phyloP scores from a whole-genome alignment of 30 jellyfish, hydroid and myxozoan genomes.

The Aurelia aurita region DNA sequence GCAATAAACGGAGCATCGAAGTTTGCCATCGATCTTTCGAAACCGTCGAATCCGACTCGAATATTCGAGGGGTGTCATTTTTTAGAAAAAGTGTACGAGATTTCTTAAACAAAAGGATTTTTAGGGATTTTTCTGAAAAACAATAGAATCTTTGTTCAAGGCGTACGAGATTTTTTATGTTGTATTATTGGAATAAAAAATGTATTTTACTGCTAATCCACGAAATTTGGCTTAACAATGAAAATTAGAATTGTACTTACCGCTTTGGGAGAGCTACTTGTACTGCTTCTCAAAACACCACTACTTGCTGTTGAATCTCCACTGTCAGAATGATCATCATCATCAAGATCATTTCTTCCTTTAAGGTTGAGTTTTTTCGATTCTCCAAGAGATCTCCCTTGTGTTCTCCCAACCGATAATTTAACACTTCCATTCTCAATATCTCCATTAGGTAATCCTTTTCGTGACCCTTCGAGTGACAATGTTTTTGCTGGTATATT shows the following conservation, averaged over 20 bases:
- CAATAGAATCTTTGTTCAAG: too few species aligned
- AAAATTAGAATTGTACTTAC: slow-evolving; percentile 19
- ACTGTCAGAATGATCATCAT: slow-evolving; percentile 90
- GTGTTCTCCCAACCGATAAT: slow-evolving; percentile 47
- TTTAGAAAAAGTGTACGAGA: too few species aligned
- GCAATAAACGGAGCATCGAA: too few species aligned
- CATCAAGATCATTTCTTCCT: slow-evolving; percentile 64
- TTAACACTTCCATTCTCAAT: slow-evolving; percentile 68
- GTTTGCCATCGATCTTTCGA: too few species aligned
- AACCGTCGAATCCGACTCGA: too few species aligned
- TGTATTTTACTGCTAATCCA: too few species aligned
- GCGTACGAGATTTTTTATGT: too few species aligned
- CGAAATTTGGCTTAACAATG: too few species aligned
- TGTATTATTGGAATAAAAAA: too few species aligned
- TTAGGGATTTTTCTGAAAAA: too few species aligned
- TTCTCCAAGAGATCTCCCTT: slow-evolving; percentile 20
- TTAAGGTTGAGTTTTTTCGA: slow-evolving; percentile 17
- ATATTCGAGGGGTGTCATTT: too few species aligned
- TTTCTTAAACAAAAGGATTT: too few species aligned
- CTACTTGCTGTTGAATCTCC: slow-evolving; percentile 93
- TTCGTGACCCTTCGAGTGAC: slow-evolving; percentile 60
- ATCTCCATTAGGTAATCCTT: slow-evolving; percentile 66
- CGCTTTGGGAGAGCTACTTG: slow-evolving; percentile 92
- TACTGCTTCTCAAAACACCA: slow-evolving; percentile 72
- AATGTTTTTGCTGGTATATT: slow-evolving; percentile 64